Percentiles rank a stretch among this genome's conserved stretches.
phyloP scores from a whole-genome alignment of 1,140 invertebrate genomes.

The Meloidogyne floridensis region DNA sequence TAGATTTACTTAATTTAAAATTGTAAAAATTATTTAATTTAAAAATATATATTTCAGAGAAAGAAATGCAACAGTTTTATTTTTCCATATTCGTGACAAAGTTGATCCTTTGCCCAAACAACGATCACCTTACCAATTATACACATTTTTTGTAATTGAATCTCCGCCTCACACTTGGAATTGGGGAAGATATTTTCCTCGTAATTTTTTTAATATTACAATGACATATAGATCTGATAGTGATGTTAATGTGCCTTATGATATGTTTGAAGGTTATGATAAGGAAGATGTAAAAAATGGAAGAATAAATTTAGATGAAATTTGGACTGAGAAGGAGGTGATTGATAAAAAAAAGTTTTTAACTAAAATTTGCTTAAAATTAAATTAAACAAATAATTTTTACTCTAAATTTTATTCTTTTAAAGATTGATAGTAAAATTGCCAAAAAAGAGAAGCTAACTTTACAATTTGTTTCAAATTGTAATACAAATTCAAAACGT shows the following conservation, averaged over 20 bases:
- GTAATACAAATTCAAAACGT: conserved; percentile 5
- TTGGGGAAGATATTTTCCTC: neutral
- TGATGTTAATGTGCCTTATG: conserved; percentile 32
- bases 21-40: neutral
- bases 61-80: conserved; percentile 8
- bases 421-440: conserved; percentile 8
- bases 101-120: neutral
- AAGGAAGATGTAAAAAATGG: neutral
- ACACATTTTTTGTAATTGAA: conserved; percentile 16
- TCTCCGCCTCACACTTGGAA: conserved; percentile 1
- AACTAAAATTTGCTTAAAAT: neutral
- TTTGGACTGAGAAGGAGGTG: conserved; percentile 37
- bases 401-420: neutral
- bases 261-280: conserved; percentile 15
- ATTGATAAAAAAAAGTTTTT: neutral
- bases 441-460: neutral
- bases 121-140: conserved; percentile 2
- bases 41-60: neutral
- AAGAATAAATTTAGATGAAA: conserved; percentile 5
- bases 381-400: too few species aligned
- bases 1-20: too few species aligned
- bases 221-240: conserved; percentile 37
- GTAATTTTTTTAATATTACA: conserved; percentile 30
- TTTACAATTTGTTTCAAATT: conserved; percentile 27
- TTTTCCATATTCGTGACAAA: conserved; percentile 17